These are phyloP conservation scores for Brachynemurus nebulosus DNA, from an alignment of 2,888 invertebrate species.

Conservation along the genomic window DNA sequence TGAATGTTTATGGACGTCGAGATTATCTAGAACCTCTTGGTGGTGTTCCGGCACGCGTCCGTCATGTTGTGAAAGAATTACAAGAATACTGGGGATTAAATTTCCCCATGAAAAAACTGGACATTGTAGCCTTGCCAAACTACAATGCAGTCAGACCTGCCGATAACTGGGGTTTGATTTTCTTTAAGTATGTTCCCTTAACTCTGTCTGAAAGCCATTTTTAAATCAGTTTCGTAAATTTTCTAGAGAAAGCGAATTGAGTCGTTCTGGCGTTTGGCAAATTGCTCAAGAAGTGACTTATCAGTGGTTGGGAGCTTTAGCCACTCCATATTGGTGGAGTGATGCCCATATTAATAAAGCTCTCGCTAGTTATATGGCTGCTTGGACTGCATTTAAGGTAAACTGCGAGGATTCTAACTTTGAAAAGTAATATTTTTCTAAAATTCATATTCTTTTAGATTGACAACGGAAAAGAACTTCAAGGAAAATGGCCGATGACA, in stretches of 20 bases:
- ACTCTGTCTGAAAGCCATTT: too few species aligned
- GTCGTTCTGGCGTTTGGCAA: slow-evolving; percentile 47
- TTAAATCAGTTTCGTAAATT: slow-evolving; percentile 12
- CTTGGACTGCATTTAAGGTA: slow-evolving; percentile 57
- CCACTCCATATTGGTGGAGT: slow-evolving; percentile 65
- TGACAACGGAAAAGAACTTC: slow-evolving; percentile 53
- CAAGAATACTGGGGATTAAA: slow-evolving; percentile 49
- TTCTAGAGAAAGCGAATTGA: slow-evolving; percentile 58
- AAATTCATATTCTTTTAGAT: slow-evolving; percentile 34
- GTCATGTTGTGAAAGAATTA: slow-evolving; percentile 41
- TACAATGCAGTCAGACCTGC: slow-evolving; percentile 56
- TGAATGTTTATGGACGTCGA: slow-evolving; percentile 49
- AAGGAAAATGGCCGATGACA: slow-evolving; percentile 70
- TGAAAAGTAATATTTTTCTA: background rate
- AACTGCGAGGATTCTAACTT: slow-evolving; percentile 8
- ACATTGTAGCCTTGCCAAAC: slow-evolving; percentile 59
- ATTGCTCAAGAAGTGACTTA: slow-evolving; percentile 59
- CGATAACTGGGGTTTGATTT: slow-evolving; percentile 66
- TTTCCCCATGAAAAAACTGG: slow-evolving; percentile 51
- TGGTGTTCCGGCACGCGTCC: slow-evolving; percentile 43
- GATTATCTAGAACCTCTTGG: slow-evolving; percentile 44
- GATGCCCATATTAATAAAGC: slow-evolving; percentile 66
- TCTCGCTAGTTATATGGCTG: slow-evolving; percentile 58
- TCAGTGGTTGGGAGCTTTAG: slow-evolving; percentile 65
- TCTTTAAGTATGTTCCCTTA: slow-evolving; percentile 49